Conservation (phyloP, 2,797 vertebrate species). For the Rhyacichthys aspro region DNA sequence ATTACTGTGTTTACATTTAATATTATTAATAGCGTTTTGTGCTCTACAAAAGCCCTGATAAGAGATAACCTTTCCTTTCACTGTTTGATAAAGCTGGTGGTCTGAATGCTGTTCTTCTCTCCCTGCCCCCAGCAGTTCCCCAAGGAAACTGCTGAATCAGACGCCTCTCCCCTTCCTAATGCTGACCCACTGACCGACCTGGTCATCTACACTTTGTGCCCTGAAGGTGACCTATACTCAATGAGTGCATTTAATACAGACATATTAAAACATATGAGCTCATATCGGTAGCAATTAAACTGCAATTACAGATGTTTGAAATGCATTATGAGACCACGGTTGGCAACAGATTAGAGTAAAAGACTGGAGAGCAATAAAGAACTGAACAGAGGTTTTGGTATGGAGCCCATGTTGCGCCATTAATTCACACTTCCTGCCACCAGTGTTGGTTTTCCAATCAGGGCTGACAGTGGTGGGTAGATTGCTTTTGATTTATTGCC, state of each 20-base stretch:
- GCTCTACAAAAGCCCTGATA: constrained; percentile 15
- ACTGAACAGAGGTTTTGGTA: constrained; percentile 28
- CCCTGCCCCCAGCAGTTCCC: constrained; percentile 34
- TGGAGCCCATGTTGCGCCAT: constrained; percentile 25
- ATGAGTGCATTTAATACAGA: neutral
- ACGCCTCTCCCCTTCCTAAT: constrained; percentile 54
- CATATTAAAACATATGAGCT: neutral
- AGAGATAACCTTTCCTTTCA: constrained; percentile 59
- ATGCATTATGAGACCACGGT: neutral
- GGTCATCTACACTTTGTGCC: constrained; percentile 52
- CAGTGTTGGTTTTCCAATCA: constrained; percentile 66
- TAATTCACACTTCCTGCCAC: constrained; percentile 56
- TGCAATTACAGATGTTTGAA: neutral
- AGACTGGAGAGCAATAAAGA: constrained; percentile 9
- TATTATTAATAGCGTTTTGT: neutral
- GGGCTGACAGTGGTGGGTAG: constrained; percentile 50
- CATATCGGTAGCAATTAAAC: neutral
- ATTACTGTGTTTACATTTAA: neutral
- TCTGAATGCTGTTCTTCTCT: constrained; percentile 26
- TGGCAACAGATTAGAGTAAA: neutral
- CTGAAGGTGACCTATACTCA: constrained; percentile 43
- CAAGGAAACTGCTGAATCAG: constrained; percentile 70
- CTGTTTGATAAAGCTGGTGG: constrained; percentile 46
- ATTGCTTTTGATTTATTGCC: constrained; percentile 64
- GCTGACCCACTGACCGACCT: constrained; percentile 67